A percentile compares a stretch with the other conserved stretches of the same genome.
phyloP scores from a whole-genome alignment of 2,888 invertebrate genomes.

The Marronus borbonicus region DNA sequence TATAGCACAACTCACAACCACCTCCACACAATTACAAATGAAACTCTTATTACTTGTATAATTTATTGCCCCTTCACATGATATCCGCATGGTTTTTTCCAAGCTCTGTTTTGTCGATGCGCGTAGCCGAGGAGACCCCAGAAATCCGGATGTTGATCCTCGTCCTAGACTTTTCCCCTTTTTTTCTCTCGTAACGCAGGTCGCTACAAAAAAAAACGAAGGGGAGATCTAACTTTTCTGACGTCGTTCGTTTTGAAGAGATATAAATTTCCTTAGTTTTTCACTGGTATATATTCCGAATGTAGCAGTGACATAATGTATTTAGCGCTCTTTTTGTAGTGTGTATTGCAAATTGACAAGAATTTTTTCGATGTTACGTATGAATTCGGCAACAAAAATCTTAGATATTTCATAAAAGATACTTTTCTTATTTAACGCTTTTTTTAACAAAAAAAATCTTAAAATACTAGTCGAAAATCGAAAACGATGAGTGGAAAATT shows the following conservation, averaged over 20 bases:
- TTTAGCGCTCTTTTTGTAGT: slow-evolving; percentile 24
- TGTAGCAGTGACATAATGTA: slow-evolving; percentile 26
- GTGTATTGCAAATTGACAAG: neutral
- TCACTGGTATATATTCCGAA: slow-evolving; percentile 22
- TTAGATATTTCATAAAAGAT: slow-evolving; percentile 3
- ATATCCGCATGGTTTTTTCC: slow-evolving; percentile 60
- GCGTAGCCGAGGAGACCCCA: slow-evolving; percentile 23
- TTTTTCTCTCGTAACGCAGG: slow-evolving; percentile 6
- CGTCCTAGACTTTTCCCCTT: slow-evolving; percentile 7
- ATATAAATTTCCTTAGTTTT: slow-evolving; percentile 45
- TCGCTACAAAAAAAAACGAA: slow-evolving; percentile 11
- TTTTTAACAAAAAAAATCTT: no score
- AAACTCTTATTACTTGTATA: slow-evolving; percentile 63
- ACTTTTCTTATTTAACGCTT: no score
- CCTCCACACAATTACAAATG: slow-evolving; percentile 59
- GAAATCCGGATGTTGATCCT: slow-evolving; percentile 42
- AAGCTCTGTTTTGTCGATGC: slow-evolving; percentile 36
- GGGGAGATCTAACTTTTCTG: slow-evolving; percentile 37
- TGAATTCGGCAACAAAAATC: neutral
- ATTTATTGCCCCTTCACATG: slow-evolving; percentile 64
- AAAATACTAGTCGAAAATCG: no score
- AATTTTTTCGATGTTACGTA: neutral
- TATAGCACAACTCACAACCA: slow-evolving; percentile 41
- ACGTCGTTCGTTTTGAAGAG: slow-evolving; percentile 37
- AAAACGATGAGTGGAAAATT: no score